Evolutionary conservation across 1,140 invertebrate species (phyloP).

Genomic region (Druon quercuslanigerum): DNA sequence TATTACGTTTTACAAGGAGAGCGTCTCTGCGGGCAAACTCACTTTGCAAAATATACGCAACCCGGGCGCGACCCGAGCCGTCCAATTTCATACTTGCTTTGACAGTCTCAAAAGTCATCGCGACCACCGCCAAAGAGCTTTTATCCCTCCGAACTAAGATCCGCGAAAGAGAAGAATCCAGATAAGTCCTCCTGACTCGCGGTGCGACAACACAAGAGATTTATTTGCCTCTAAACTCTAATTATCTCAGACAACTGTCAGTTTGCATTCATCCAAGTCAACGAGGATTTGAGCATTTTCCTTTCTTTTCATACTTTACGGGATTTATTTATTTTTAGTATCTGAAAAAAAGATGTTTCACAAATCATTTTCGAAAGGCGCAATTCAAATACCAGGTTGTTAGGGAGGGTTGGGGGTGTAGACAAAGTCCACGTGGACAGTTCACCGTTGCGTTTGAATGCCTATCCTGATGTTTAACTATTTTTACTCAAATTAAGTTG

Average conservation of each 20-base stretch:
- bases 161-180: slow-evolving; percentile 20
- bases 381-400: too few species aligned
- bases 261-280: not conserved
- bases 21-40: slow-evolving; percentile 30
- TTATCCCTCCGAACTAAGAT: slow-evolving; percentile 11
- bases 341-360: too few species aligned
- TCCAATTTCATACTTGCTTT: slow-evolving; percentile 27
- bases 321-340: not conserved
- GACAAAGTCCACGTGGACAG: too few species aligned
- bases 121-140: slow-evolving; percentile 18
- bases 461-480: too few species aligned
- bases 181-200: slow-evolving; percentile 16
- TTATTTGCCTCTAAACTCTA: slow-evolving; percentile 5
- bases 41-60: slow-evolving; percentile 37
- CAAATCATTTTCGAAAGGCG: too few species aligned
- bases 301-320: not conserved
- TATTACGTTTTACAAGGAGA: slow-evolving; percentile 47
- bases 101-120: slow-evolving; percentile 29
- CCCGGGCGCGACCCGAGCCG: slow-evolving; percentile 15
- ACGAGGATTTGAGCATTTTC: too few species aligned
- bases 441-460: too few species aligned
- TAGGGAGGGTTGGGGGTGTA: too few species aligned
- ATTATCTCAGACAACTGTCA: slow-evolving; percentile 5
- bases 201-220: slow-evolving; percentile 7
- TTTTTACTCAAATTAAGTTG: too few species aligned